phyloP scores from a whole-genome alignment of 2,113 vertebrate genomes.

The Phasianus colchicus region DNA sequence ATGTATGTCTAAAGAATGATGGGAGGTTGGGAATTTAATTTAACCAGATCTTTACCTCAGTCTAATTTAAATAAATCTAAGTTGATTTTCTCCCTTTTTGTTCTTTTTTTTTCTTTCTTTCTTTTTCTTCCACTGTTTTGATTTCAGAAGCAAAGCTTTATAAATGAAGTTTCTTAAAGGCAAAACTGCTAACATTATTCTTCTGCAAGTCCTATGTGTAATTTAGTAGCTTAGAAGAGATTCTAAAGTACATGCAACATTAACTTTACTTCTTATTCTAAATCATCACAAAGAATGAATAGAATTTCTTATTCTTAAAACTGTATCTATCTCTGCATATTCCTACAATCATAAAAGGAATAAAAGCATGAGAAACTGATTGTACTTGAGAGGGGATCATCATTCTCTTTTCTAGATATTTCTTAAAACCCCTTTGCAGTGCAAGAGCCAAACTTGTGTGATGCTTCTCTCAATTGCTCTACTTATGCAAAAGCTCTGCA shows the following conservation, averaged over 20 bases:
- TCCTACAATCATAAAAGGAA: slow-evolving; percentile 3
- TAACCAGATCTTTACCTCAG: background rate
- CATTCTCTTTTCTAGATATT: background rate
- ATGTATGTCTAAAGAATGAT: background rate
- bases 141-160: background rate
- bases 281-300: background rate
- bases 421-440: background rate
- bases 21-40: background rate
- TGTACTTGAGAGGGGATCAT: background rate
- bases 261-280: slow-evolving; percentile 30
- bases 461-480: background rate
- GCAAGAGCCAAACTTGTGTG: background rate
- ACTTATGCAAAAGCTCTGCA: slow-evolving; percentile 8
- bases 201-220: background rate
- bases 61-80: background rate
- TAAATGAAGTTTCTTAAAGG: background rate
- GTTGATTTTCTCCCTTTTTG: background rate
- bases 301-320: slow-evolving; percentile 1
- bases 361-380: slow-evolving; percentile 17
- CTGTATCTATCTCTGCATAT: background rate
- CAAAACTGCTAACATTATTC: background rate
- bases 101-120: background rate
- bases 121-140: background rate
- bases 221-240: slow-evolving; percentile 2
- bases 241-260: background rate